phyloP scores from a whole-genome alignment of 2,797 vertebrate species.

The Lepilemur septentrionalis region DNA sequence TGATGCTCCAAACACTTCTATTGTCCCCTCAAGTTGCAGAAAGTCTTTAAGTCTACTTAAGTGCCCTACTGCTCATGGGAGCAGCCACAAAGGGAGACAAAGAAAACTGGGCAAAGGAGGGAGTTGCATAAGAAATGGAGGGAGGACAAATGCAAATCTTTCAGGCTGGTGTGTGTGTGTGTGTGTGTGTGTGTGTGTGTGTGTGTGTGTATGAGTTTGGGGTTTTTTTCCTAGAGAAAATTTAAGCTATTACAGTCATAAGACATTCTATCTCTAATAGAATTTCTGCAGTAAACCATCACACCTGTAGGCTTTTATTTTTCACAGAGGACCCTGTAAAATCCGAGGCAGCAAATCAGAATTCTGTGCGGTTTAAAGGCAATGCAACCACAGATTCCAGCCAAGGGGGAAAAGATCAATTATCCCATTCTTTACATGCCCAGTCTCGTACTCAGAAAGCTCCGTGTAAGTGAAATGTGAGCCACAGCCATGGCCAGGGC shows the following conservation, averaged over 20 bases:
- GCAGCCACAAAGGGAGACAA: background rate
- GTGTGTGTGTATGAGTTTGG: background rate
- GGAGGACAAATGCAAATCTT: background rate
- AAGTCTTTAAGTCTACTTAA: background rate
- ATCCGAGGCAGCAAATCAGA: constrained; percentile 40
- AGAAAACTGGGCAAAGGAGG: background rate
- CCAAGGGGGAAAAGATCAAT: constrained; percentile 63
- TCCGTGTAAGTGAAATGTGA: constrained; percentile 59
- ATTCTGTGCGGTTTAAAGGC: constrained; percentile 48
- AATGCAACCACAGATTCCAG: constrained; percentile 49
- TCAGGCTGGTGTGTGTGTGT: background rate
- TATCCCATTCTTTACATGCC: constrained; percentile 67
- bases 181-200: background rate
- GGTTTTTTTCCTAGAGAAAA: constrained; percentile 26
- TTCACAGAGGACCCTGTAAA: constrained; percentile 51
- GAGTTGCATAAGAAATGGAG: background rate
- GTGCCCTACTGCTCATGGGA: background rate
- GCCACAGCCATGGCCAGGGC: background rate
- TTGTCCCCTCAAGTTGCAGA: background rate
- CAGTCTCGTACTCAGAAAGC: constrained; percentile 45
- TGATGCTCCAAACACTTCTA: background rate
- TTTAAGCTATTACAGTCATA: background rate
- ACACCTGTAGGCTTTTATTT: constrained; percentile 64
- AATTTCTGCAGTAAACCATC: constrained; percentile 24
- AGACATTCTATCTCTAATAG: constrained; percentile 51